Evolutionary conservation across 2,888 invertebrate genomes (phyloP).

Genomic region (Muschampia plurimacula): DNA sequence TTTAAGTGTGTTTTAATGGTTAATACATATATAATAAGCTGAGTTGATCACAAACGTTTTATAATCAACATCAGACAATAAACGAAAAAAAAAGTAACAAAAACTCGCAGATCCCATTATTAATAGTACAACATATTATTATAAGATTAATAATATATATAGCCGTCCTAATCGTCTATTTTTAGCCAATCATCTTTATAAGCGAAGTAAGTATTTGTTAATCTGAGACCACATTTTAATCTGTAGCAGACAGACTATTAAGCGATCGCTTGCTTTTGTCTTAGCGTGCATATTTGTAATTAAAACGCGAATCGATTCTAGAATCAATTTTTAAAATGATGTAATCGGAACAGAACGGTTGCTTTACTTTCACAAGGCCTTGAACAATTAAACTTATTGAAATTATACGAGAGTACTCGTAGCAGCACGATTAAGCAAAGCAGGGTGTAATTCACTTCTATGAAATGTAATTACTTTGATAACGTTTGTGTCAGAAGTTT

Average conservation of each 20-base stretch:
- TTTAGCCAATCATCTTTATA: conserved; percentile 22
- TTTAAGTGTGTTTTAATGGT: no score
- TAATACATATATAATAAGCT: no score
- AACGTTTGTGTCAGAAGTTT: neutral
- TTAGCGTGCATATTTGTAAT: conserved; percentile 39
- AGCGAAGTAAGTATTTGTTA: conserved; percentile 22
- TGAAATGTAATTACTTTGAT: neutral
- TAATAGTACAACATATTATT: no score
- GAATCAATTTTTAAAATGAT: conserved; percentile 39
- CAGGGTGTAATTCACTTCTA: neutral
- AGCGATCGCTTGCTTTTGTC: conserved; percentile 34
- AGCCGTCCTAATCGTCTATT: neutral
- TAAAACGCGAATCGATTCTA: conserved; percentile 34
- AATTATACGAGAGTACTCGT: conserved; percentile 20
- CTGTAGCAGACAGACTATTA: conserved; percentile 4
- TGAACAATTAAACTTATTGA: conserved; percentile 29
- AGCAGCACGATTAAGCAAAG: neutral
- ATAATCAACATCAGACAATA: neutral
- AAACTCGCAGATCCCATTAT: no score
- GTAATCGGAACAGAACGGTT: conserved; percentile 31
- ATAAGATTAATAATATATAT: conserved; percentile 5
- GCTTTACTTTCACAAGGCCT: conserved; percentile 34
- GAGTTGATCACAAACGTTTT: no score
- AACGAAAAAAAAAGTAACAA: neutral
- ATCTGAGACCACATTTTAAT: conserved; percentile 20